These are phyloP conservation scores for Pogona vitticeps DNA, from an alignment of 2,113 vertebrate genomes.

Conservation along the genomic window DNA sequence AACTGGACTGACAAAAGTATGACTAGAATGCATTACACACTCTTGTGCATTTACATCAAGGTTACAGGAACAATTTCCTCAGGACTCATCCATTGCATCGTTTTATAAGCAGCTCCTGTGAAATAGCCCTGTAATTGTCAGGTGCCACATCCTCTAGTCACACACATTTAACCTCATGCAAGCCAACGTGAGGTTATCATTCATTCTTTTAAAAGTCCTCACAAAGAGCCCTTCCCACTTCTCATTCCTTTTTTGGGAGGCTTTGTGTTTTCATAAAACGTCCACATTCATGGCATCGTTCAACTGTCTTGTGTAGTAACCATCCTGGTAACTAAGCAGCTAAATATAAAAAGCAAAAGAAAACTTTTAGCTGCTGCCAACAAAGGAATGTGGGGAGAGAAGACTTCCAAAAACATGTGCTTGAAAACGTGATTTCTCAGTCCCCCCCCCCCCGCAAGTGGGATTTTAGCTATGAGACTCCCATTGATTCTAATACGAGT, in stretches of 20 bases:
- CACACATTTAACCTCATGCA: not conserved
- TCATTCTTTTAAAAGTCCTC: not conserved
- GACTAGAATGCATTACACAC: not conserved
- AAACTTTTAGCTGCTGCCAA: not conserved
- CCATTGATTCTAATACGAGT: conserved; percentile 6
- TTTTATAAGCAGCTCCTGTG: not conserved
- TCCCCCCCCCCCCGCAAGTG: not conserved
- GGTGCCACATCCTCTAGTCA: too few species aligned
- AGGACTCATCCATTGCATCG: too few species aligned
- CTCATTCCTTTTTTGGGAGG: not conserved
- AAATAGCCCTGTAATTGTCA: not conserved
- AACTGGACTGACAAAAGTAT: not conserved
- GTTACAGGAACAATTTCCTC: not conserved
- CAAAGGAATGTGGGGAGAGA: not conserved
- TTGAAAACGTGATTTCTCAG: conserved; percentile 2
- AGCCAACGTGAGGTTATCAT: not conserved
- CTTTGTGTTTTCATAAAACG: not conserved
- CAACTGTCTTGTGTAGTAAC: not conserved
- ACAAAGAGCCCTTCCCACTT: not conserved
- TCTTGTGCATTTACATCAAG: not conserved
- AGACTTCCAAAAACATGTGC: not conserved
- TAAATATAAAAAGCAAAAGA: conserved; percentile 3
- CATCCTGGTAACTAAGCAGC: conserved; percentile 2
- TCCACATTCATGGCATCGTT: not conserved
- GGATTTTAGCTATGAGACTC: not conserved